Base-by-base conservation (phyloP, 2,888 invertebrate species). In the Tetragonisca angustula region DNA sequence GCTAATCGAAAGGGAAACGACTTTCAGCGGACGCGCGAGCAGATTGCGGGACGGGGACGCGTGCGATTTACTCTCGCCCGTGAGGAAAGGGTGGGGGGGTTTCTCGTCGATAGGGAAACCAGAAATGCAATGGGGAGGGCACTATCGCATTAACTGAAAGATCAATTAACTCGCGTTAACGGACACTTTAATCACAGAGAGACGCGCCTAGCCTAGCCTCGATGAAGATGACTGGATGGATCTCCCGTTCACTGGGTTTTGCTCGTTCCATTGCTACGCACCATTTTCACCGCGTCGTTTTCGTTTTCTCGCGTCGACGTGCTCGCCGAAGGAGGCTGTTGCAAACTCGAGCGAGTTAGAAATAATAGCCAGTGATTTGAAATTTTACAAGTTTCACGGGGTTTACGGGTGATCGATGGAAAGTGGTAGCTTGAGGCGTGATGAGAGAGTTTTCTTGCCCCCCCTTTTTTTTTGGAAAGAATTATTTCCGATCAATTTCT, bases 141-240 rank as follows among this genome's bases (percentile, higher is more conserved):
- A 82, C 79, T 85, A 79, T 85, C 88, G 78, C 81, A 81, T 83
- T 89, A 80, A 85, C 72, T 69, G 81, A 85, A 81, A 77, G 89
- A 90, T 91, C 91, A 88, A 91, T 91, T 90, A 91, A 91, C 89
- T 88, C 87, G 86, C 87, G 89, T 87, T 90, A 90, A 91, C 87
- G 88, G 87, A 87, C 85, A 87, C 85, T 87, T 89, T 89, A 89
- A 73, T 79, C 74, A 75, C 54, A 59, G 56, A 59, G 56, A 59
- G 56, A 59, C 56, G 56, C 56, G n/a, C 15, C 56, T 59, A 59
- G n/a, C 56, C 13, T n/a, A 15, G n/a, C 62, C 70, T 62, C 62
- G 62, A 73, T 73, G 62, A 73, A 73, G 62, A 72, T 43, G 61
- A 75, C 67, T 67, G 75, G 43, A 43, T 56, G 6, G 49, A 61